A percentile compares a stretch with the other conserved stretches of the same genome.
Evolutionary conservation across 2,888 invertebrate genomes (phyloP).

Genomic region (Caradrina kadenii): DNA sequence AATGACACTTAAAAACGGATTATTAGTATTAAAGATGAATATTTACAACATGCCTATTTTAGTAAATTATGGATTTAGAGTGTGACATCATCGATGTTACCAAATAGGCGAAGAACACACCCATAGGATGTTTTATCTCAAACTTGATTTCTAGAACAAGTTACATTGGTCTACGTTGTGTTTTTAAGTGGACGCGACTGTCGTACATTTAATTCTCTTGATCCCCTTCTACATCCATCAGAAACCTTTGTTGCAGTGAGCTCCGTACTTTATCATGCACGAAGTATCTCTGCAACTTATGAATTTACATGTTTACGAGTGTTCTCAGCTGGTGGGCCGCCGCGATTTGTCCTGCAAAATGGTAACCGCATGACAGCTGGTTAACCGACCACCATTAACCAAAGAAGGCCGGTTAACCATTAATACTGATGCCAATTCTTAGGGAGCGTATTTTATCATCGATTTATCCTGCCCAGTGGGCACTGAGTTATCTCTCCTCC

Average conservation of each 20-base stretch:
- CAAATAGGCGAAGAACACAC: slow-evolving; percentile 11
- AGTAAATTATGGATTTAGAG: slow-evolving; percentile 19
- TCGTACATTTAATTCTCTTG: slow-evolving; percentile 33
- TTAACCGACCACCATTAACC: slow-evolving; percentile 83
- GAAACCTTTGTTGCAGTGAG: slow-evolving; percentile 54
- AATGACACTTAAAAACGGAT: slow-evolving; percentile 44
- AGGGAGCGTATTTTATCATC: slow-evolving; percentile 77
- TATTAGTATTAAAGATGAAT: slow-evolving; percentile 45
- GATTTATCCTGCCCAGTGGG: slow-evolving; percentile 76
- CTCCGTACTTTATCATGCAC: slow-evolving; percentile 73
- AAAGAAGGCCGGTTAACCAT: slow-evolving; percentile 72
- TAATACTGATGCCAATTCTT: slow-evolving; percentile 74
- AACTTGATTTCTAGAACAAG: not conserved
- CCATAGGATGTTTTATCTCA: not conserved
- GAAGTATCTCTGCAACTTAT: slow-evolving; percentile 77
- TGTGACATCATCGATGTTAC: slow-evolving; percentile 33
- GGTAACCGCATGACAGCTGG: slow-evolving; percentile 82
- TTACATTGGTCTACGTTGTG: not conserved
- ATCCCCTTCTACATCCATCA: slow-evolving; percentile 51
- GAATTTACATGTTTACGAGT: slow-evolving; percentile 87
- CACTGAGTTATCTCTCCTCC: slow-evolving; percentile 79
- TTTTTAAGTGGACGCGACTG: slow-evolving; percentile 15
- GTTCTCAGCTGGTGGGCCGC: slow-evolving; percentile 84
- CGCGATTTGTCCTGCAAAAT: slow-evolving; percentile 84
- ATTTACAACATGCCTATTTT: slow-evolving; percentile 34